A percentile compares a stretch with the other conserved stretches of the same genome.
Conservation (phyloP, 2,797 vertebrate species). For the Sebastes matsubarae region DNA sequence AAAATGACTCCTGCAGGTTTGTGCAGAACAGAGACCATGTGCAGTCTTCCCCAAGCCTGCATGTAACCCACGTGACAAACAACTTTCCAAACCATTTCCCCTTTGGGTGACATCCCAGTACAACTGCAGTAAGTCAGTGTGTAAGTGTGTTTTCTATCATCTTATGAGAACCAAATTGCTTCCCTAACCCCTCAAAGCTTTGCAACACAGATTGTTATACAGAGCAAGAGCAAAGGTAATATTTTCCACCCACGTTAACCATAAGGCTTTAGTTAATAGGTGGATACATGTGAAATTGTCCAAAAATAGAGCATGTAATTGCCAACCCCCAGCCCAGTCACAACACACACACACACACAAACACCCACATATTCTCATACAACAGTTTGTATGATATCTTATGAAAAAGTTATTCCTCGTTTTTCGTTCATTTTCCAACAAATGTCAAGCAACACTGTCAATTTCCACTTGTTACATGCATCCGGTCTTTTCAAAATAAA, state of each 20-base stretch:
- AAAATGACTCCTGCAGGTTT: conserved; percentile 22
- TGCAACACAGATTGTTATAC: not conserved
- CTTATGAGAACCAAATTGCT: not conserved
- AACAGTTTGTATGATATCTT: no score
- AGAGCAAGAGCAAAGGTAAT: not conserved
- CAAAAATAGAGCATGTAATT: not conserved
- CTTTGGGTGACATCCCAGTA: not conserved
- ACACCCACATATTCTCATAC: no score
- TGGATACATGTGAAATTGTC: not conserved
- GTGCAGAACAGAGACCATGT: not conserved
- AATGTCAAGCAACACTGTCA: no score
- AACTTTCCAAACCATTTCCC: not conserved
- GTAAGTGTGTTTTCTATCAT: not conserved
- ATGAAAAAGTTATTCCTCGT: no score
- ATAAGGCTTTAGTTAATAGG: not conserved
- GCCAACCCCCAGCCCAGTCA: not conserved
- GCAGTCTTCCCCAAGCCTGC: not conserved
- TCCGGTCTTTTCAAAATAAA: no score
- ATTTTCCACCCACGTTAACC: not conserved
- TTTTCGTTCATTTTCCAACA: no score
- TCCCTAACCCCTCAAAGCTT: not conserved
- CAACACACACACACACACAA: not conserved
- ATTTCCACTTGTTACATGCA: no score
- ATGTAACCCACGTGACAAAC: not conserved
- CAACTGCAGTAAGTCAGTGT: not conserved